Conservation (phyloP, 2,797 vertebrate species). For the Buphagus erythrorhynchus region DNA sequence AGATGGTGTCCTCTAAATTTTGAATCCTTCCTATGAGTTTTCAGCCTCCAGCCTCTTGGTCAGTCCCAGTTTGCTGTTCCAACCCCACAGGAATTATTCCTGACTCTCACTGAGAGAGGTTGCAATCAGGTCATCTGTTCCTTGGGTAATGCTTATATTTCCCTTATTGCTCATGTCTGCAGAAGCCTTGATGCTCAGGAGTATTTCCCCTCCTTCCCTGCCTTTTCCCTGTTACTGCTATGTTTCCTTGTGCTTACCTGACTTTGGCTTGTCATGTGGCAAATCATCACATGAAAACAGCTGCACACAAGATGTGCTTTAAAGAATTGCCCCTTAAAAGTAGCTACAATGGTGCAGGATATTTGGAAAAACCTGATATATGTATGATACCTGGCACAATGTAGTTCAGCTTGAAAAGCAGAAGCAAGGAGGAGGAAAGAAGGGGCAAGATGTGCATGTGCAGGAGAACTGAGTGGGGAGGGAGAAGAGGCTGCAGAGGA, state of each 20-base stretch:
- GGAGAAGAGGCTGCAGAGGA: not conserved
- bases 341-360: not conserved
- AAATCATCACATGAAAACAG: not conserved
- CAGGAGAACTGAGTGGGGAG: not conserved
- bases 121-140: accelerated
- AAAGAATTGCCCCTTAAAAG: not conserved
- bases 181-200: not conserved
- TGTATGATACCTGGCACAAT: not conserved
- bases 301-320: not conserved
- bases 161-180: not conserved
- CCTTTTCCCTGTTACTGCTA: not conserved
- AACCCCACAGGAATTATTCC: not conserved
- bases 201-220: not conserved
- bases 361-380: not conserved
- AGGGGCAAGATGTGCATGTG: not conserved
- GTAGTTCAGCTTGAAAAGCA: not conserved
- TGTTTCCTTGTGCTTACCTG: not conserved
- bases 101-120: not conserved
- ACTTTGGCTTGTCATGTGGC: not conserved
- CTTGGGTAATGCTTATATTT: not conserved
- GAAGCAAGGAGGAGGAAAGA: not conserved
- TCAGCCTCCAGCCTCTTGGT: not conserved
- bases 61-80: not conserved
- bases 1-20: not conserved
- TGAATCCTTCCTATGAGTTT: not conserved